Conservation (phyloP, 1,140 invertebrate species). For the Lepidostoma basale region DNA sequence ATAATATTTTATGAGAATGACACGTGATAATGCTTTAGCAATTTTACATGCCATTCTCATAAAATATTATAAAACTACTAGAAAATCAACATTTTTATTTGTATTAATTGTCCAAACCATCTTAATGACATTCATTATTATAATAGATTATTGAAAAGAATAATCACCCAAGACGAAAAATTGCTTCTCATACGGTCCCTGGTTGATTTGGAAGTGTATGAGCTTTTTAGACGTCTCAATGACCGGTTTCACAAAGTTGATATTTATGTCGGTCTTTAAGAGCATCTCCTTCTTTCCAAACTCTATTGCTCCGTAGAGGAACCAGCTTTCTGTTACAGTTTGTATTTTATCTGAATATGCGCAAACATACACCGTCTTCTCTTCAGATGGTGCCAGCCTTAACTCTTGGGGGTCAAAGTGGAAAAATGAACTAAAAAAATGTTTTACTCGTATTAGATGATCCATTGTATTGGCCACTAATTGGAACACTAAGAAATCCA, state of each 20-base stretch:
- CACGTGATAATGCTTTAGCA: too few relatives aligned
- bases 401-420: conserved; percentile 1
- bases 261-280: neutral
- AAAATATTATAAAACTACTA: too few relatives aligned
- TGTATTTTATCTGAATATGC: conserved; percentile 6
- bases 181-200: conserved; percentile 19
- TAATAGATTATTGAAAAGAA: too few relatives aligned
- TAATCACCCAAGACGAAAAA: conserved; percentile 13
- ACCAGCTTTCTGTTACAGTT: conserved; percentile 11
- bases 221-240: neutral
- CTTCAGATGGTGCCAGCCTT: neutral
- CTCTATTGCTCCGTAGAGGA: neutral
- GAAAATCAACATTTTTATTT: too few relatives aligned
- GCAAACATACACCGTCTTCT: neutral
- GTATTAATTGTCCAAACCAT: too few relatives aligned
- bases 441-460: neutral
- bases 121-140: too few relatives aligned
- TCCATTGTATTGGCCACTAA: neutral
- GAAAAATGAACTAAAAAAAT: conserved; percentile 7
- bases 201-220: conserved; percentile 16
- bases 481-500: too few relatives aligned
- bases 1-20: too few relatives aligned
- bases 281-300: conserved; percentile 15
- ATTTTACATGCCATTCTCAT: too few relatives aligned
- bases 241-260: conserved; percentile 1